phyloP scores from a whole-genome alignment of 37 sponge, comb jelly and placozoan genomes.

The Corticium candelabrum region DNA sequence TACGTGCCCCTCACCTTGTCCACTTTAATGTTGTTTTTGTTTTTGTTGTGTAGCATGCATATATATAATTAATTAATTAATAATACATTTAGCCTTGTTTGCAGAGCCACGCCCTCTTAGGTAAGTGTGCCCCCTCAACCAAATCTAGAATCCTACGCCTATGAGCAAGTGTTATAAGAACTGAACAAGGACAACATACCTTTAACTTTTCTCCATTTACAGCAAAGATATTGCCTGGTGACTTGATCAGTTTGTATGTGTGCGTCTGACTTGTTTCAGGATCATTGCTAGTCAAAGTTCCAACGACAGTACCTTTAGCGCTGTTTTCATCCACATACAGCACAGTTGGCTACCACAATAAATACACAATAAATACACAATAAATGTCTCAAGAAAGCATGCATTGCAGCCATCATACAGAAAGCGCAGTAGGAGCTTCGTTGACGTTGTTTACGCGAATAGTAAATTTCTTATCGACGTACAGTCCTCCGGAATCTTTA shows the following conservation, averaged over 20 bases:
- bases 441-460: neutral
- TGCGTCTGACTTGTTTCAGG: neutral
- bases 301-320: neutral
- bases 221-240: no score
- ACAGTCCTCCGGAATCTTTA: neutral
- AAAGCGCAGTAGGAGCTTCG: neutral
- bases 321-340: neutral
- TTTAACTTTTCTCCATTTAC: no score
- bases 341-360: neutral
- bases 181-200: no score
- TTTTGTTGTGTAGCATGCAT: no score
- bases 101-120: no score
- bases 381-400: neutral
- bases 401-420: neutral
- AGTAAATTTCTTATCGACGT: neutral
- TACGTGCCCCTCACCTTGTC: no score
- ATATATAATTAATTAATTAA: no score
- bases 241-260: neutral
- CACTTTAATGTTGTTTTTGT: no score
- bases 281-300: neutral
- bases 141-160: no score
- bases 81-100: no score
- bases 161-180: no score
- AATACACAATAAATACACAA: neutral
- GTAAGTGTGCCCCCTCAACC: no score